A percentile compares a stretch with the other conserved stretches of the same genome.
Evolutionary conservation across 2,113 vertebrate species (phyloP).

Genomic region (Condylura cristata): DNA sequence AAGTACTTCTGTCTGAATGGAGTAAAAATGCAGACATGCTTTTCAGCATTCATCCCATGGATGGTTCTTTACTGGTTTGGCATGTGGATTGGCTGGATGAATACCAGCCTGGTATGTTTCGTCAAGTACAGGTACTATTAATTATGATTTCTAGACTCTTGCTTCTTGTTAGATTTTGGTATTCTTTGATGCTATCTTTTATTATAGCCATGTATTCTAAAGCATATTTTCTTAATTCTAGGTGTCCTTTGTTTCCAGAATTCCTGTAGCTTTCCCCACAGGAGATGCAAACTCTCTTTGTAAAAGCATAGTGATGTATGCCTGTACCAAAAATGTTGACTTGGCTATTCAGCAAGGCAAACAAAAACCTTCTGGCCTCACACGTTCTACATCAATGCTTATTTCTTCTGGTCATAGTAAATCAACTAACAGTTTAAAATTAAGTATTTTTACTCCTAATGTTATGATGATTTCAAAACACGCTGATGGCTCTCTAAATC

Average conservation of each 20-base stretch:
- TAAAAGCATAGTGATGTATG: constrained; percentile 98
- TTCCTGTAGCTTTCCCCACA: constrained; percentile 97
- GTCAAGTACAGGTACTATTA: constrained; percentile 94
- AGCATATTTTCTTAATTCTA: constrained; percentile 78
- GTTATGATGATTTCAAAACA: constrained; percentile 99
- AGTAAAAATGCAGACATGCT: constrained; percentile 97
- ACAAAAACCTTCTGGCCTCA: constrained; percentile 90
- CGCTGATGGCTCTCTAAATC: constrained; percentile 96
- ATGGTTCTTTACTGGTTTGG: constrained; percentile 98
- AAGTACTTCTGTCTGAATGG: constrained; percentile 95
- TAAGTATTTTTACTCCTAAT: constrained; percentile 98
- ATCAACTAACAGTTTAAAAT: constrained; percentile 90
- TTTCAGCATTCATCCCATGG: constrained; percentile 98
- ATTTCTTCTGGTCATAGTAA: constrained; percentile 90
- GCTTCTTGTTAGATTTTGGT: not conserved
- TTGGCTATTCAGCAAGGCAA: constrained; percentile 96
- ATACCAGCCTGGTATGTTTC: constrained; percentile 99
- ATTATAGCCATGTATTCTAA: constrained; percentile 21
- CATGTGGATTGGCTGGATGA: constrained; percentile 98
- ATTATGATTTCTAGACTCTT: constrained; percentile 17
- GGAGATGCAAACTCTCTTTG: constrained; percentile 98
- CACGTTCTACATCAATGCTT: constrained; percentile 92
- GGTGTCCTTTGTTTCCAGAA: constrained; percentile 99
- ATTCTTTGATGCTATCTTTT: constrained; percentile 36
- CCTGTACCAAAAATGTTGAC: constrained; percentile 98